Evolutionary conservation across 1,140 invertebrate species (phyloP), one percentile per base, ranked within the genome.

Genomic region (Pristionchus pacificus): DNA sequence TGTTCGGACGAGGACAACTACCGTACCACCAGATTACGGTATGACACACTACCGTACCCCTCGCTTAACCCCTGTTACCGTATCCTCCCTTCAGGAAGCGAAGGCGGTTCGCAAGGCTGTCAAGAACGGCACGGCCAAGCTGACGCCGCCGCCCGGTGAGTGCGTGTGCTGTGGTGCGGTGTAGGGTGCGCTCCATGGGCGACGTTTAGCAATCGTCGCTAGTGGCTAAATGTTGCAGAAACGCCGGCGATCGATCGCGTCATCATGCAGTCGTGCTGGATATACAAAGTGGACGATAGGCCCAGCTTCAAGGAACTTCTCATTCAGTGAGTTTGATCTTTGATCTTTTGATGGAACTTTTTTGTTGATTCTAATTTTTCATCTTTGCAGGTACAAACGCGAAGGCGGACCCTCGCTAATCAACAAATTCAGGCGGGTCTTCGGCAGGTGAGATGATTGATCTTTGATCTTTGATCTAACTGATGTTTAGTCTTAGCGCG

Each of bases 1-100:
- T 76, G 2, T 76, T 75, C 70, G 60, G 30, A 13, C 2, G 31
- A n/a, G 65, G 31, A 2, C 2, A 27, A 38, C 31, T 49, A 38
- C 65, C 65, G 13, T 66, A 27, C 25, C 24, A 32, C n/a, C 13
- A 66, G 2, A 55, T 66, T 49, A 19, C 19, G 38, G 38, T 49
- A 19, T 10, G 38, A 10, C 19, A 10, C 6, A 49, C 6, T 6
- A 10, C 38, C 6, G 19, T 10, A 49, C 6, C 19, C 38, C 6
- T 10, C 6, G 38, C 6, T 49, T 19, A 49, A 49, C 6, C 38
- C 19, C 38, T 49, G 19, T n/a, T n/a, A n/a, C n/a, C n/a, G n/a
- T n/a, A n/a, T n/a, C n/a, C n/a, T 10, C 6, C 19, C 6, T 49
- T 49, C 38, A 49, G 38, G 38, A 49, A 19, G 38, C 38, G 38